These are phyloP conservation scores for Drosophila anceps DNA, from an alignment of 2,888 invertebrate species.

Conservation along the genomic window DNA sequence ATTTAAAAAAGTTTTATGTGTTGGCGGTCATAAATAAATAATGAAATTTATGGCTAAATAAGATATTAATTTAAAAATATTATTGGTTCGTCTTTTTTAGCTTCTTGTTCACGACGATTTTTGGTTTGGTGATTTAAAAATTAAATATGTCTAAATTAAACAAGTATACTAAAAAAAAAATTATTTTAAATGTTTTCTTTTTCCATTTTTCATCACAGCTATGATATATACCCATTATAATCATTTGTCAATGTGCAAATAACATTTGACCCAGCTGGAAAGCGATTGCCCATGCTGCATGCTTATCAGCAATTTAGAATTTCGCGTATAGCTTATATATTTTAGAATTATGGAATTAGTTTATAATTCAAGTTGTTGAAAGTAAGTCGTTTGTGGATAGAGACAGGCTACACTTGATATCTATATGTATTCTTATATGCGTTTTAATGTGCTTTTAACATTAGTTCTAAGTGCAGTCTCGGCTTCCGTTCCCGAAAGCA, in stretches of 20 bases:
- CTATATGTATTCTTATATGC: conserved; percentile 8
- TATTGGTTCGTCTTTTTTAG: background rate
- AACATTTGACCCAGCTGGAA: conserved; percentile 39
- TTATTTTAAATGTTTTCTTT: background rate
- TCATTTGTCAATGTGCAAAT: background rate
- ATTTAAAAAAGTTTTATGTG: background rate
- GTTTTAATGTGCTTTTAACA: background rate
- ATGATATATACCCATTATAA: background rate
- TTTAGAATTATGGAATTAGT: conserved; percentile 18
- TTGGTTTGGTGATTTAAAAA: too few relatives aligned
- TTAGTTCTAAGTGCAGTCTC: background rate
- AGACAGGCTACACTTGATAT: too few relatives aligned
- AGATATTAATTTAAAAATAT: background rate
- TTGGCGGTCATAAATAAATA: background rate
- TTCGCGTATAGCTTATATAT: conserved; percentile 19
- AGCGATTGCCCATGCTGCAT: background rate
- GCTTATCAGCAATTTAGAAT: conserved; percentile 40
- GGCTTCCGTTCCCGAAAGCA: background rate
- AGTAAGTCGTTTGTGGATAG: background rate
- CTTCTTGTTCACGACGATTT: background rate
- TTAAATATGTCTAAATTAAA: background rate
- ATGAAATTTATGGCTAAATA: background rate
- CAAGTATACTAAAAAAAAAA: background rate
- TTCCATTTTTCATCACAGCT: too few relatives aligned
- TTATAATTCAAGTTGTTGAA: conserved; percentile 1